phyloP scores from a whole-genome alignment of 2,797 vertebrate genomes.

The Chloroceryle amazona region DNA sequence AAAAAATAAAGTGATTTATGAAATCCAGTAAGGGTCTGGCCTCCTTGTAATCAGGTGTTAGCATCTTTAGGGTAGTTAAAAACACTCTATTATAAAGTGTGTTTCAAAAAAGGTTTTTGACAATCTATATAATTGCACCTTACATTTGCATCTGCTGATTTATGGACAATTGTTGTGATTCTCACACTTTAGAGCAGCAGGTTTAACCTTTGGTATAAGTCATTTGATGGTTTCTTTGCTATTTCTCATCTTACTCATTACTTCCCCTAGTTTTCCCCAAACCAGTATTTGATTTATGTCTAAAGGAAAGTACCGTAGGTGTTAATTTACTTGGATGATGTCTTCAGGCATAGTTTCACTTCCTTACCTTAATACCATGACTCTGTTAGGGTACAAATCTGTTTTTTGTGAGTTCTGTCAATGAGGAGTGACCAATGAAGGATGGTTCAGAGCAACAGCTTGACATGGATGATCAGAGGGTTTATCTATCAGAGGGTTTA shows the following conservation, averaged over 20 bases:
- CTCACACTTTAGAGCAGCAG: background rate
- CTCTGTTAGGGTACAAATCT: background rate
- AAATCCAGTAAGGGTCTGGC: background rate
- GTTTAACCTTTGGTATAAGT: background rate
- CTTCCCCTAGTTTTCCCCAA: background rate
- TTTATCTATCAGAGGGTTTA: background rate
- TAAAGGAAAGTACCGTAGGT: background rate
- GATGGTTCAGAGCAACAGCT: background rate
- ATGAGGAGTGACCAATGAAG: background rate
- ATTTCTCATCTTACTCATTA: background rate
- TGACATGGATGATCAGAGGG: background rate
- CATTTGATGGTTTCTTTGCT: background rate
- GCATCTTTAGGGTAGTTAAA: background rate
- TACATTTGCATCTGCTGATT: background rate
- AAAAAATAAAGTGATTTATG: background rate
- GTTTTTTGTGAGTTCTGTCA: background rate
- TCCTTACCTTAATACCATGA: background rate
- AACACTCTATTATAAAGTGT: background rate
- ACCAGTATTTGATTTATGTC: background rate
- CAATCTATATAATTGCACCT: background rate
- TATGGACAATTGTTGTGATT: background rate
- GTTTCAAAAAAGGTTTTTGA: fast-evolving
- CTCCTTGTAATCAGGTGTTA: background rate
- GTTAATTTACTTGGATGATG: background rate
- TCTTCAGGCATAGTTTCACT: background rate